Percentiles rank a stretch among this genome's conserved stretches.
Conservation (phyloP, 2,888 invertebrate genomes). For the Altica lythri region DNA sequence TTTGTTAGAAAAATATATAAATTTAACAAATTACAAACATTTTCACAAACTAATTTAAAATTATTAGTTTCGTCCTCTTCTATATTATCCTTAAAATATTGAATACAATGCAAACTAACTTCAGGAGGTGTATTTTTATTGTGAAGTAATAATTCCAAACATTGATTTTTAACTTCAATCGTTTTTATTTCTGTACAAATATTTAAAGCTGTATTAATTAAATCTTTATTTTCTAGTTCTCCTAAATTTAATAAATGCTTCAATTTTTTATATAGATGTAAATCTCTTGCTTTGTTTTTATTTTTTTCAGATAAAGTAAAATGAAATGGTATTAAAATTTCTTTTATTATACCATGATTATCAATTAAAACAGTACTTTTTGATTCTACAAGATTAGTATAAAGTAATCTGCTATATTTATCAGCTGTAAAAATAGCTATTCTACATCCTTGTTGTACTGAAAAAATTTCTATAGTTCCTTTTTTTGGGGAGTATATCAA, state of each 20-base stretch:
- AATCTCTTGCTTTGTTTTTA: conserved; percentile 83
- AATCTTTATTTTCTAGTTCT: conserved; percentile 59
- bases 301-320: conserved; percentile 86
- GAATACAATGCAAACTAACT: conserved; percentile 62
- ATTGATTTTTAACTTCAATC: conserved; percentile 71
- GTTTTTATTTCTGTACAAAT: conserved; percentile 71
- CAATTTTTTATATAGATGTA: conserved; percentile 81
- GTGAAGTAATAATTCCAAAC: conserved; percentile 70
- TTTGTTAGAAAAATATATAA: conserved; percentile 45
- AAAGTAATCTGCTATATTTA: conserved; percentile 79
- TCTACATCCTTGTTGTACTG: conserved; percentile 85
- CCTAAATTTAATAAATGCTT: conserved; percentile 66
- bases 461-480: conserved; percentile 92
- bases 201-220: conserved; percentile 61
- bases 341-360: conserved; percentile 80
- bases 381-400: conserved; percentile 67
- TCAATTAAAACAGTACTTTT: conserved; percentile 79
- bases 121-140: conserved; percentile 68
- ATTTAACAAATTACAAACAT: conserved; percentile 47
- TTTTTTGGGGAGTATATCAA: conserved; percentile 92
- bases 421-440: conserved; percentile 90
- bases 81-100: conserved; percentile 55
- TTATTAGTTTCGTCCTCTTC: conserved; percentile 41
- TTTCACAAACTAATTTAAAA: conserved; percentile 48
- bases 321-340: conserved; percentile 88